phyloP scores from a whole-genome alignment of 2,113 vertebrate genomes.

The Octodon degus region DNA sequence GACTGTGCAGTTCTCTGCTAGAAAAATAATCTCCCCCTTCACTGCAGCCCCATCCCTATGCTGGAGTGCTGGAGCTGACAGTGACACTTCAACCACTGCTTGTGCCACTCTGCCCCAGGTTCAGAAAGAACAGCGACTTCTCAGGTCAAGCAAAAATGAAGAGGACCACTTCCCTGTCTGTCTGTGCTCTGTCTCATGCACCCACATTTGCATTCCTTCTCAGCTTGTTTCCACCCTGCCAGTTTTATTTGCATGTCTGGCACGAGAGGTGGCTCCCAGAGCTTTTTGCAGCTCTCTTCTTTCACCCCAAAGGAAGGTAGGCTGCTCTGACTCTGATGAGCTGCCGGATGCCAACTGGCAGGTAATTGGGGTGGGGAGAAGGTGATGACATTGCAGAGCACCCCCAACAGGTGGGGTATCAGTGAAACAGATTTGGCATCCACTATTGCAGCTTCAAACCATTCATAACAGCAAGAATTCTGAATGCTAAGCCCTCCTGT shows the following conservation, averaged over 20 bases:
- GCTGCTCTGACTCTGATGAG: slow-evolving; percentile 44
- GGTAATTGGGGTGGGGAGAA: slow-evolving; percentile 69
- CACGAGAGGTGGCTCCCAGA: slow-evolving; percentile 70
- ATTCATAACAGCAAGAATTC: slow-evolving; percentile 69
- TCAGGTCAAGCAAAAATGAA: neutral
- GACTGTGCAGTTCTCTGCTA: neutral
- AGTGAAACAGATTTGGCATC: slow-evolving; percentile 67
- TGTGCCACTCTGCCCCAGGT: slow-evolving; percentile 22
- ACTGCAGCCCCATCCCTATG: neutral
- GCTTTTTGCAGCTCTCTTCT: slow-evolving; percentile 72
- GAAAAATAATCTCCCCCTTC: neutral
- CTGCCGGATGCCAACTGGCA: slow-evolving; percentile 72
- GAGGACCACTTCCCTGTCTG: slow-evolving; percentile 46
- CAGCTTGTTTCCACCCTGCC: slow-evolving; percentile 74
- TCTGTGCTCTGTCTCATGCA: slow-evolving; percentile 48
- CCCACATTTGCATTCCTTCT: slow-evolving; percentile 65
- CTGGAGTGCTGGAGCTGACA: neutral
- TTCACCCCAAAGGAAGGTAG: slow-evolving; percentile 75
- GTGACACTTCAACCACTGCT: neutral
- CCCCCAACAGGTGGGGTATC: slow-evolving; percentile 50
- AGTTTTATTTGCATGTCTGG: slow-evolving; percentile 81
- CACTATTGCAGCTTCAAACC: slow-evolving; percentile 61
- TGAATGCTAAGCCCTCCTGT: slow-evolving; percentile 67
- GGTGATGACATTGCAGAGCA: neutral
- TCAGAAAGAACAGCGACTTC: slow-evolving; percentile 32